Base-by-base conservation (phyloP, 2,113 vertebrate species). In the Myanophis thanlyinensis region DNA sequence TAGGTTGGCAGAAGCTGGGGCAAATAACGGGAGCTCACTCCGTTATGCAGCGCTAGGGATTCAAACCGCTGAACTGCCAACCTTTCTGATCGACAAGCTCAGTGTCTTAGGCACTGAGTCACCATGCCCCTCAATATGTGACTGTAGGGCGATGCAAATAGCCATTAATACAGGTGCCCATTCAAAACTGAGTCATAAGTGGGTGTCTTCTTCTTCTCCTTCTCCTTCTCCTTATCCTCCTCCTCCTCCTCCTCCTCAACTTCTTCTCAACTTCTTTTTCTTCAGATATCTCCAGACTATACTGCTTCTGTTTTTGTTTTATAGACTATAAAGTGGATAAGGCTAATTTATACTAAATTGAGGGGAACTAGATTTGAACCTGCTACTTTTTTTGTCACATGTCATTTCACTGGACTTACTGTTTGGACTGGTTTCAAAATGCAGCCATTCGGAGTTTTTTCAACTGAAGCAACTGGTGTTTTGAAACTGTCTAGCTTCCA, bases 121-220 rank as follows among this genome's bases (percentile, higher is more conserved):
- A n/a, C n/a, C n/a, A n/a, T n/a, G n/a, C n/a, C n/a, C n/a, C n/a
- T n/a, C n/a, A n/a, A n/a, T n/a, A n/a, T 30, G 59, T 30, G 59
- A n/a, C 27, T 13, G 11, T 62, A 62, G 11, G 27, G 27, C 1
- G 9, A 10, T 27, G 10, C 27, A 62, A 62, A 62, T 30, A 62
- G 10, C 10, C 27, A 12, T 62, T 30, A 62, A 62, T 62, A 3
- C 0, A 1, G 3, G 25, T 27, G 25, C 54, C 54, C 54, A 30
- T 30, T 59, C 56, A 30, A 59, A 59, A 59, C 56, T 8, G 27
- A 59, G 9, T 59, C 56, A 59, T 59, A 59, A 59, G 54, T 59
- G 54, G 25, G 23, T 2, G 8, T 1, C 5, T 53, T 4, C 20
- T 20, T 0, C 20, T 15, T 0, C 51, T 52, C 1, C 51, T 3